phyloP scores from a whole-genome alignment of 64 coral and sea anemone genomes.

The Dendronephthya gigantea region DNA sequence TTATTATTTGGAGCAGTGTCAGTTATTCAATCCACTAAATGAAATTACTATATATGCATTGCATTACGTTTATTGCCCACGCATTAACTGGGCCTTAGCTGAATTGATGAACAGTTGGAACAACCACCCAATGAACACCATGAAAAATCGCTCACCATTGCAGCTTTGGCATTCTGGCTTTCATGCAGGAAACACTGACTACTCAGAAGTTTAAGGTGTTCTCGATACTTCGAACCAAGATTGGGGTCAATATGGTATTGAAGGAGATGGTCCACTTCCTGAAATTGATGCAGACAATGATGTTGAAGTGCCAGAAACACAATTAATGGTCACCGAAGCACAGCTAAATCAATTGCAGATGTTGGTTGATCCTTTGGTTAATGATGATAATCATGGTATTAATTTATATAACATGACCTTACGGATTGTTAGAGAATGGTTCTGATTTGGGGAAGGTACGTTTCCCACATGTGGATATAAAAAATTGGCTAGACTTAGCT shows the following conservation, averaged over 20 bases:
- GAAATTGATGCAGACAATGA: slow-evolving; percentile 13
- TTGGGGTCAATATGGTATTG: slow-evolving; percentile 28
- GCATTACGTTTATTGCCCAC: slow-evolving; percentile 39
- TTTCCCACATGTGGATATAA: too few species aligned
- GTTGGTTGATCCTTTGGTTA: slow-evolving; percentile 11
- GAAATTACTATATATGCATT: slow-evolving; percentile 28
- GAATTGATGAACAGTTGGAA: slow-evolving; percentile 47
- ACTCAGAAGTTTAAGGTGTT: slow-evolving; percentile 16
- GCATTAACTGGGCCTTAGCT: slow-evolving; percentile 41
- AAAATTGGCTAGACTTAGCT: too few species aligned
- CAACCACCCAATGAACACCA: slow-evolving; percentile 47
- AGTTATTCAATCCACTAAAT: slow-evolving; percentile 41
- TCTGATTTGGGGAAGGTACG: too few species aligned
- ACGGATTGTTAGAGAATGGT: too few species aligned
- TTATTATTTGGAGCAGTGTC: slow-evolving; percentile 34
- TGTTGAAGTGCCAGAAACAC: slow-evolving; percentile 21
- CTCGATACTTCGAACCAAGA: background rate
- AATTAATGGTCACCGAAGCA: slow-evolving; percentile 1
- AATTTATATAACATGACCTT: background rate
- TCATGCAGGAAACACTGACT: slow-evolving; percentile 15
- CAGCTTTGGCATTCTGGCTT: slow-evolving; percentile 50
- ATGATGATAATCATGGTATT: too few species aligned
- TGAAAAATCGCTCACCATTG: slow-evolving; percentile 33
- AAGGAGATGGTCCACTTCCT: slow-evolving; percentile 19
- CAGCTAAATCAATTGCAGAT: background rate